These are phyloP conservation scores for Geotrypetes seraphini DNA, from an alignment of 2,797 vertebrate genomes.

Conservation along the genomic window DNA sequence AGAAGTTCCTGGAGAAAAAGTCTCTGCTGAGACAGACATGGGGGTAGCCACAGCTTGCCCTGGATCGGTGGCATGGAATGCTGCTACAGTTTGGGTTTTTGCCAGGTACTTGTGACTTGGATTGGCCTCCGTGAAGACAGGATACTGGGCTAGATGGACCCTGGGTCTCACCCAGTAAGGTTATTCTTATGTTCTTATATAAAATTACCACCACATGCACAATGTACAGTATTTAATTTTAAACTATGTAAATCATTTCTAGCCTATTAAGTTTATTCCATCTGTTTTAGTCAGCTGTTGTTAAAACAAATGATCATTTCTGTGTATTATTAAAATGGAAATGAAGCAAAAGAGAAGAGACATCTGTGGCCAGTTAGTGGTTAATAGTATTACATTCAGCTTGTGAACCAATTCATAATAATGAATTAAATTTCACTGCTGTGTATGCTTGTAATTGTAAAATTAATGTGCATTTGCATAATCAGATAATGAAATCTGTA, in stretches of 20 bases:
- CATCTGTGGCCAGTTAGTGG: slow-evolving; percentile 27
- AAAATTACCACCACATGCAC: slow-evolving; percentile 26
- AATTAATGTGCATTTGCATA: slow-evolving; percentile 48
- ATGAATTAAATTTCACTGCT: slow-evolving; percentile 48
- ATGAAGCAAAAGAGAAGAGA: slow-evolving; percentile 28
- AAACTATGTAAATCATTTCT: slow-evolving; percentile 37
- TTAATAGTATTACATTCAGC: slow-evolving; percentile 32
- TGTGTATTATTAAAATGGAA: slow-evolving; percentile 41
- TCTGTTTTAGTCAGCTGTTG: slow-evolving; percentile 54
- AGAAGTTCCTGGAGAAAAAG: too few relatives aligned
- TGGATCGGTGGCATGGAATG: too few relatives aligned
- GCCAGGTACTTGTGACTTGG: too few relatives aligned
- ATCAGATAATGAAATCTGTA: slow-evolving; percentile 34
- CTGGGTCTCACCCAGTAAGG: too few relatives aligned
- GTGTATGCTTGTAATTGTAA: slow-evolving; percentile 44
- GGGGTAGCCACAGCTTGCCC: too few relatives aligned
- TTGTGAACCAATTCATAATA: slow-evolving; percentile 29
- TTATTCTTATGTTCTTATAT: too few relatives aligned
- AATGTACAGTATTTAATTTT: slow-evolving; percentile 36
- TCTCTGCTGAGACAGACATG: too few relatives aligned
- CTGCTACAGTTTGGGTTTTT: too few relatives aligned
- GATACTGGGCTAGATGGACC: too few relatives aligned
- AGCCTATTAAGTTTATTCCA: slow-evolving; percentile 43
- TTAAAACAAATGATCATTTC: slow-evolving; percentile 40
- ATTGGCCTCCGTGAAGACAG: too few relatives aligned